phyloP scores from a whole-genome alignment of 2,113 vertebrate genomes.

The Fulica atra region DNA sequence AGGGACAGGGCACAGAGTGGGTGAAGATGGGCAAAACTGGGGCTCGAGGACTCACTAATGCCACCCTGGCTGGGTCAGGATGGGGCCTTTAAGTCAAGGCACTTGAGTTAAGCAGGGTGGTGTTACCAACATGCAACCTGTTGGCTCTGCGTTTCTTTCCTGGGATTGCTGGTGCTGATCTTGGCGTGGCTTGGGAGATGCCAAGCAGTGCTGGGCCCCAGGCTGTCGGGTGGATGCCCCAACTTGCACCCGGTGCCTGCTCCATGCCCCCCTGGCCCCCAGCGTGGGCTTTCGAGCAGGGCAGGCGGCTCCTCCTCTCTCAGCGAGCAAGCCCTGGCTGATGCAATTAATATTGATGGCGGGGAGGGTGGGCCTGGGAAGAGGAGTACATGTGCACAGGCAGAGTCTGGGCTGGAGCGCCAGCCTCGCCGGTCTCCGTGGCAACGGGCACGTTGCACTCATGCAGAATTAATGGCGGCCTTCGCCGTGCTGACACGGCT shows the following conservation, averaged over 20 bases:
- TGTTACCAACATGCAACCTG: fast-evolving
- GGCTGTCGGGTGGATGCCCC: fast-evolving
- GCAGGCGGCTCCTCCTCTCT: background rate
- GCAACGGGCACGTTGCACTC: conserved; percentile 74
- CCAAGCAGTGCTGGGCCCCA: background rate
- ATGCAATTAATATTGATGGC: conserved; percentile 39
- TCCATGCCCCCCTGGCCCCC: background rate
- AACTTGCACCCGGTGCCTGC: no score
- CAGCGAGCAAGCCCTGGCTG: background rate
- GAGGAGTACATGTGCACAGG: conserved; percentile 14
- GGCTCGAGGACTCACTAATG: background rate
- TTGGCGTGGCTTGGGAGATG: fast-evolving
- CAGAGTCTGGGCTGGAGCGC: conserved; percentile 68
- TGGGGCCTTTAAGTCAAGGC: background rate
- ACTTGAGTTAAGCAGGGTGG: background rate
- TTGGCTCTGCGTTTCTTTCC: background rate
- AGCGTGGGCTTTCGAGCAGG: background rate
- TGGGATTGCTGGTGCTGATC: fast-evolving
- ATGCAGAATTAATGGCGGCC: conserved; percentile 85
- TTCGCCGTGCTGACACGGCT: conserved; percentile 49
- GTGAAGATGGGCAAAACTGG: background rate
- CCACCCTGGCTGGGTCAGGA: background rate
- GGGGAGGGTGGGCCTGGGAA: background rate
- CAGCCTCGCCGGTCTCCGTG: conserved; percentile 68
- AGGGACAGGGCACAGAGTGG: background rate